phyloP scores from a whole-genome alignment of 2,797 vertebrate genomes.

The Clarias fuscus region DNA sequence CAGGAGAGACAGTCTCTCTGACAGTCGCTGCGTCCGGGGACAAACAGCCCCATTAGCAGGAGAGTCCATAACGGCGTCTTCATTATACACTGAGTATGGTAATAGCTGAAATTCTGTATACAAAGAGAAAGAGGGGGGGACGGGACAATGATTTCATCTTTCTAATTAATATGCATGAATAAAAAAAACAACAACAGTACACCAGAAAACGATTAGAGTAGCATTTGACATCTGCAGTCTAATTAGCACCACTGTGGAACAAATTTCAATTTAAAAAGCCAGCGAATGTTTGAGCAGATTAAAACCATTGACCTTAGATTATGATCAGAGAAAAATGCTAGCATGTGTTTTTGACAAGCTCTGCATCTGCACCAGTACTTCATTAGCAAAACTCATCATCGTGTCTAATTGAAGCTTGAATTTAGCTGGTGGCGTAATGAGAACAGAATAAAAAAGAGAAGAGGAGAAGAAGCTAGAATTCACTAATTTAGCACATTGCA shows the following conservation, averaged over 20 bases:
- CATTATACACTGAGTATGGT: constrained; percentile 70
- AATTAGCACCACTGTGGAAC: constrained; percentile 18
- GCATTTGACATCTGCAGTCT: constrained; percentile 28
- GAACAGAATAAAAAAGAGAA: constrained; percentile 18
- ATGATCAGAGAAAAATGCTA: constrained; percentile 10
- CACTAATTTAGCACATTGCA: neutral
- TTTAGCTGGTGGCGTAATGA: constrained; percentile 51
- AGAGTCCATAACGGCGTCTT: constrained; percentile 81
- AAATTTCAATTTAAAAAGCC: constrained; percentile 14
- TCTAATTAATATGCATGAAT: constrained; percentile 8
- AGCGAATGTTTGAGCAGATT: neutral
- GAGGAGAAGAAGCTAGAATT: neutral
- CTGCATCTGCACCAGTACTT: constrained; percentile 45
- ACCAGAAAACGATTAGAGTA: neutral
- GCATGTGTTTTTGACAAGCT: constrained; percentile 18
- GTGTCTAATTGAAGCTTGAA: constrained; percentile 50
- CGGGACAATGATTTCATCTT: neutral
- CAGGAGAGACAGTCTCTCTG: constrained; percentile 86
- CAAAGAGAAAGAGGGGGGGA: neutral
- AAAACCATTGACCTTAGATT: constrained; percentile 36
- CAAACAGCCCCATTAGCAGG: constrained; percentile 84
- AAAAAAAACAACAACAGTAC: neutral
- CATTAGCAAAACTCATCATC: constrained; percentile 58
- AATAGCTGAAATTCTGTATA: constrained; percentile 9
- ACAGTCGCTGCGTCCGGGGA: constrained; percentile 80